Base-by-base conservation (phyloP, 2,888 invertebrate genomes). In the Spilosoma lubricipeda region DNA sequence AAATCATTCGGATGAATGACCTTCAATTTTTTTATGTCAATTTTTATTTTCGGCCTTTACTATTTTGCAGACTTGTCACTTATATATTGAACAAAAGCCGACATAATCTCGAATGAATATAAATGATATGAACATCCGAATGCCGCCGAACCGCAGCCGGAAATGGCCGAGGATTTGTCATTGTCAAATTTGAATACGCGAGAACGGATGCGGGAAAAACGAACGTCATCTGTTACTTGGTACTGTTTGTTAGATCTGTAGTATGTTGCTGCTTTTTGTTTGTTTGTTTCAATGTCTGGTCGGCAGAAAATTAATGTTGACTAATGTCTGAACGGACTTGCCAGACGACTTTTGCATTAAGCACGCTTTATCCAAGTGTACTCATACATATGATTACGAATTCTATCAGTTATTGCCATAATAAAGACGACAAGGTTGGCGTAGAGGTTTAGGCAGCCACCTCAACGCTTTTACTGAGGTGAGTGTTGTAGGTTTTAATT, bases 121-220 rank as follows among this genome's bases (percentile, higher is more conserved):
- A 94, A 94, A 93, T 93, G 93, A 94, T 90, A 91, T 91, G 91
- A 91, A 93, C 92, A 93, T 93, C 93, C 94, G 91, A 89, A 83
- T 82, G 79, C 72, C 74, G 74, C 93, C 93, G 88, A 92, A 91
- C 92, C 92, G 86, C 92, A 93, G 86, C 78, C 91, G 94, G 94
- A 94, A 94, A 93, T 92, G 90, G 89, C 93, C 93, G 92, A 88
- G 88, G 91, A 95, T 95, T 94, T 94, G 94, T 94, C 95, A 93
- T 85, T 92, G 94, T 95, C 94, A 94, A 92, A 94, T 95, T 95
- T 95, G 94, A 95, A 95, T 95, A 92, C 93, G 90, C 87, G 90
- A 91, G 87, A 90, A 82, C 92, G 92, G 93, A 92, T 92, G 92
- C 88, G 92, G 91, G 93, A 93, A 93, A 94, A 93, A 94, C 93